A percentile compares a stretch with the other conserved stretches of the same genome.
These are phyloP conservation scores for Huso huso DNA, from an alignment of 2,797 vertebrate species.

Conservation along the genomic window DNA sequence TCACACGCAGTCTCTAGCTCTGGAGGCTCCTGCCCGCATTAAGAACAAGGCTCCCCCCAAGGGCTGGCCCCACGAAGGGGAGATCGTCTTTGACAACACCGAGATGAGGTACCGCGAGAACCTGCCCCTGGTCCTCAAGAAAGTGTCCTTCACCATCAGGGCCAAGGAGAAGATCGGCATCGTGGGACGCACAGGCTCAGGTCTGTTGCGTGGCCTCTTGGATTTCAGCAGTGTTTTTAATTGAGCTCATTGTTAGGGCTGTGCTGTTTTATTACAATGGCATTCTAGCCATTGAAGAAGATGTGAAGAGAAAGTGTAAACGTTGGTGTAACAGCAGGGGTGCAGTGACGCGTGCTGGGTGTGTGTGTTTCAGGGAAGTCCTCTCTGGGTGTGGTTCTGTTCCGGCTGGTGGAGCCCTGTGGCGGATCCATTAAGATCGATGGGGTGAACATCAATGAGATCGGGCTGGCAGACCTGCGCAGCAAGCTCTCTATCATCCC, in stretches of 20 bases:
- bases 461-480: slow-evolving; percentile 82
- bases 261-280: too few species aligned
- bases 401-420: slow-evolving; percentile 76
- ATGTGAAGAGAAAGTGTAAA: not conserved
- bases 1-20: slow-evolving; percentile 53
- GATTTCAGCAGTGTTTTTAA: not conserved
- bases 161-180: slow-evolving; percentile 89
- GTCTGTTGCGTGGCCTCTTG: slow-evolving; percentile 30
- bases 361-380: slow-evolving; percentile 66
- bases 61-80: slow-evolving; percentile 72
- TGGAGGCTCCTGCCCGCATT: slow-evolving; percentile 81
- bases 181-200: slow-evolving; percentile 83
- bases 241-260: too few species aligned
- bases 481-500: slow-evolving; percentile 89
- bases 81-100: slow-evolving; percentile 73
- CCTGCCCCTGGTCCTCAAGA: slow-evolving; percentile 81
- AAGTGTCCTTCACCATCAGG: slow-evolving; percentile 77
- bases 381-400: slow-evolving; percentile 79
- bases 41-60: slow-evolving; percentile 71
- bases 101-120: slow-evolving; percentile 86
- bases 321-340: not conserved
- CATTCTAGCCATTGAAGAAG: not conserved
- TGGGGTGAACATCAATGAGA: slow-evolving; percentile 76
- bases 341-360: not conserved
- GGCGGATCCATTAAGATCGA: slow-evolving; percentile 85